Evolutionary conservation across 2,797 vertebrate species (phyloP).

Genomic region (Aeoliscus strigatus): DNA sequence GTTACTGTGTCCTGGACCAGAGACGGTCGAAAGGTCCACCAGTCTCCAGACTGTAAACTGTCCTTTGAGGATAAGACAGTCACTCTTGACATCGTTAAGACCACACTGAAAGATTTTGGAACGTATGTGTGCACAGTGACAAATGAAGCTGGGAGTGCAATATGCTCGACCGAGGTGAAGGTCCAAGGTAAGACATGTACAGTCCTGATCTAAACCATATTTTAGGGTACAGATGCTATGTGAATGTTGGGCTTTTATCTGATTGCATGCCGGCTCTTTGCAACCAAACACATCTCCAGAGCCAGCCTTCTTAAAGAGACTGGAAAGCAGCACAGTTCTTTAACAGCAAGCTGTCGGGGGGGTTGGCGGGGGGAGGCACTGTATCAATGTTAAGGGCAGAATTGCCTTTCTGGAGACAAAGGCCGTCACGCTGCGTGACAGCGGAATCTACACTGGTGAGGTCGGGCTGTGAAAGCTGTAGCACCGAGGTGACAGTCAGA

Average conservation of each 20-base stretch:
- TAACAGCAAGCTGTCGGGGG: conserved; percentile 77
- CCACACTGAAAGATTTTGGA: conserved; percentile 86
- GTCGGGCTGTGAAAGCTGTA: conserved; percentile 85
- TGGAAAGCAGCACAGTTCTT: conserved; percentile 85
- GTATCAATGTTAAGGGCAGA: conserved; percentile 72
- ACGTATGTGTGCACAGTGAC: conserved; percentile 81
- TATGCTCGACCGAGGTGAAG: conserved; percentile 75
- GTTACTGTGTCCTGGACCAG: conserved; percentile 82
- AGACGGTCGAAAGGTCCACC: conserved; percentile 82
- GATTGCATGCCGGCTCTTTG: conserved; percentile 22
- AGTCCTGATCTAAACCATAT: too few relatives aligned
- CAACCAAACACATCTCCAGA: conserved; percentile 46
- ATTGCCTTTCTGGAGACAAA: conserved; percentile 78
- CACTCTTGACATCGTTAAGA: conserved; percentile 81
- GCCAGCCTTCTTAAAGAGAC: conserved; percentile 79
- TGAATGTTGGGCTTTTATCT: conserved; percentile 18
- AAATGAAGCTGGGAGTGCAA: conserved; percentile 85
- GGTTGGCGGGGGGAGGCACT: conserved; percentile 72
- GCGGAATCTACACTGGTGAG: conserved; percentile 85
- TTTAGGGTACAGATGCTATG: too few relatives aligned
- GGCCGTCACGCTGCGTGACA: conserved; percentile 76
- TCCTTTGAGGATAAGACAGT: conserved; percentile 87
- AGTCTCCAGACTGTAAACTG: conserved; percentile 86
- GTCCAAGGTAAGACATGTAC: conserved; percentile 84
- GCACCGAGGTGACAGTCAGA: conserved; percentile 83